Base-by-base conservation (phyloP, 2,888 invertebrate genomes). In the Cybosia mesomella region DNA sequence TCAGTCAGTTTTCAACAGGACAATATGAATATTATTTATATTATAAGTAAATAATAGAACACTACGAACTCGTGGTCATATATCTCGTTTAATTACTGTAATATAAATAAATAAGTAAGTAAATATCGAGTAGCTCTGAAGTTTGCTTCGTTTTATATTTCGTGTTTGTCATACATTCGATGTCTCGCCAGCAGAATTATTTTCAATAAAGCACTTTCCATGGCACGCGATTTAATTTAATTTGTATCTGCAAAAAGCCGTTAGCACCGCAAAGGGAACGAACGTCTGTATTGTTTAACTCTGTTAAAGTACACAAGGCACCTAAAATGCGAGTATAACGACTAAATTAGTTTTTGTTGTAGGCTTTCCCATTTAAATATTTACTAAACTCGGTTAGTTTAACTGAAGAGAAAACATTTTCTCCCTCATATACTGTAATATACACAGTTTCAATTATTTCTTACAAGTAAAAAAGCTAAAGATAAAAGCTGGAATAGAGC, bases 171-270 rank as follows among this genome's bases (percentile, higher is more conserved):
- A 70, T 68, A 70, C 67, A 62, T 71, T 58, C 62, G 61, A 68
- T 58, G 67, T 58, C 66, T 63, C 60, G 66, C 57, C 68, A 65
- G 64, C 64, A 66, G 58, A 74, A 72, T 69, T 75, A 68, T 73
- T 79, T 73, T 66, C 65, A 81, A 74, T 68, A 76, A 73, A 75
- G 74, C 74, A 76, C 71, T 75, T 79, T 76, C 71, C 64, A 67
- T 71, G 68, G 67, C 77, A 81, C 77, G 73, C 74, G 72, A 74
- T 77, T 76, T 76, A 76, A 80, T 81, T 79, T 72, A 80, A 76
- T 80, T 80, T 73, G 54, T 68, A 65, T 73, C 66, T 60, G 66
- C 68, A 75, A 74, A 79, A 80, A 63, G 64, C 39, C 64, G 72
- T 77, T 71, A 71, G 60, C 55, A 28, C 66, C 69, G 65, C 57